Evolutionary conservation across 2,797 vertebrate species (phyloP), one percentile per base, ranked within the genome.

Genomic region (Picus viridis): DNA sequence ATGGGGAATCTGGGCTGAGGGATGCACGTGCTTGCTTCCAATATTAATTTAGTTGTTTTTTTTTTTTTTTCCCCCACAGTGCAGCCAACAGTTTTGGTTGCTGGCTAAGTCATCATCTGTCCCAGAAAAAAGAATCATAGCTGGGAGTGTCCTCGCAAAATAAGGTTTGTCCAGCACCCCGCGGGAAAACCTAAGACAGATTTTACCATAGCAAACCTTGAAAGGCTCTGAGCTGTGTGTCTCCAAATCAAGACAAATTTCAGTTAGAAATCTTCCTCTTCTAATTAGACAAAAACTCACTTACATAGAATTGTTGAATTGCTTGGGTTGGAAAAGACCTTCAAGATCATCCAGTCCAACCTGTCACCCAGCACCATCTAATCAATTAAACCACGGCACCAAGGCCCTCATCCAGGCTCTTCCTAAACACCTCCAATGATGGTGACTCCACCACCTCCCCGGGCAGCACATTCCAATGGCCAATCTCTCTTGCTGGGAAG

Each of bases 1-100:
- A 90, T 90, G 82, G 82, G 86, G 34, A 93, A 85, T 77, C 69
- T 70, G 72, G 59, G 73, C 39, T 75, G 58, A 87, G 88, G 75
- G 64, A 86, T 53, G 43, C 4, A 71, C 7, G 24, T 4, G 5
- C 6, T 78, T 75, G 23, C 78, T 81, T 92, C 43, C 70, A 85
- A 61, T 3, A 83, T 0, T 15, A 32, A 12, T 2, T 1, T 16
- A 30, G 9, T 1, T 16, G 30, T 6, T 9, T 10, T 45, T n/a
- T 23, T 45, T 63, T 36, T 57, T n/a, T n/a, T n/a, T n/a, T n/a
- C n/a, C 8, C 2, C 41, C 5, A 17, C 19, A 10, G 16, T 23
- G 39, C 16, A 61, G 26, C 32, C 68, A 51, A 74, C 14, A 53
- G n/a, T 62, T 88, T 64, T 43, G 22, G 12, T 53, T 84, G 65